A percentile compares a stretch with the other conserved stretches of the same genome.
Evolutionary conservation across 2,888 invertebrate species (phyloP).

Genomic region (Luperina nickerlii): DNA sequence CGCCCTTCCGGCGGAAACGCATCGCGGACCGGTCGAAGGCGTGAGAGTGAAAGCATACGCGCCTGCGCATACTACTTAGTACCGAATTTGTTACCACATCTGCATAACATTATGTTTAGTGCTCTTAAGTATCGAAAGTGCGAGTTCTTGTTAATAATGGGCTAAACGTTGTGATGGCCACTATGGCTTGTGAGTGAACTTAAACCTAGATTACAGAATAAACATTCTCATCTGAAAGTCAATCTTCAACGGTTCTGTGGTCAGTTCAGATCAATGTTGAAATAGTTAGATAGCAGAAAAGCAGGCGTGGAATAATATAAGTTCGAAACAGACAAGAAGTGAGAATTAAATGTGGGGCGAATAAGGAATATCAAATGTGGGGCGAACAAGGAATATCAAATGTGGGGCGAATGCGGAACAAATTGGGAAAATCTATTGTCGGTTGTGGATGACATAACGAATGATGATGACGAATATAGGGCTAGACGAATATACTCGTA

Average conservation of each 20-base stretch:
- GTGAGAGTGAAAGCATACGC: conserved; percentile 79
- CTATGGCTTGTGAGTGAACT: neutral
- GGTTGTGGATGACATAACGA: neutral
- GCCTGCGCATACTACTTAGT: conserved; percentile 60
- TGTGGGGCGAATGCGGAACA: neutral
- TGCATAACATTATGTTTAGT: conserved; percentile 56
- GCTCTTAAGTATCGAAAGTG: conserved; percentile 52
- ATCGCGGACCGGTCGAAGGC: conserved; percentile 66
- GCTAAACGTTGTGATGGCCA: conserved; percentile 24
- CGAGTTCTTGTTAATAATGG: conserved; percentile 44
- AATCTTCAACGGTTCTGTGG: neutral
- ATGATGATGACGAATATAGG: neutral
- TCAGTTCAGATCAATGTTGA: conserved; percentile 13
- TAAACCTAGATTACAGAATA: neutral
- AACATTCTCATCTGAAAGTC: neutral
- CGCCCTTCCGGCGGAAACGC: conserved; percentile 72
- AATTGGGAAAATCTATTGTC: neutral
- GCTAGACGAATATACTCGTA: too few relatives aligned
- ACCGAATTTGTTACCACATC: conserved; percentile 67
- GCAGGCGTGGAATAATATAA: neutral
- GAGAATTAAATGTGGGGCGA: neutral
- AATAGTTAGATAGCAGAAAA: neutral
- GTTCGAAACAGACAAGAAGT: neutral
- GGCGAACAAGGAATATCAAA: neutral
- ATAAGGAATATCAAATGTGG: neutral